These are phyloP conservation scores for Wiebesia pumilae DNA, from an alignment of 1,140 invertebrate genomes.

Conservation along the genomic window DNA sequence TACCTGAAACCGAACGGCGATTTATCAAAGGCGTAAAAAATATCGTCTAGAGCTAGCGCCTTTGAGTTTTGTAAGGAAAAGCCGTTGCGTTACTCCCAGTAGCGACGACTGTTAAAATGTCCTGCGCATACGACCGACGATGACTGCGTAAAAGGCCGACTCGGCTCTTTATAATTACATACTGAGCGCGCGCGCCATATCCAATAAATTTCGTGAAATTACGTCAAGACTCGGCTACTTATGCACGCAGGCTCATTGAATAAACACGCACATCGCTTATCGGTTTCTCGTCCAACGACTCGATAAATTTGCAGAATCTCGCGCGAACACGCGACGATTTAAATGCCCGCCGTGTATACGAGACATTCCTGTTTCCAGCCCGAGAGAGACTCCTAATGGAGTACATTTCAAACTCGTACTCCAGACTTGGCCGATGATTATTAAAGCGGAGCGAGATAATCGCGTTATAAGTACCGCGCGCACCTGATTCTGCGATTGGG, in stretches of 20 bases:
- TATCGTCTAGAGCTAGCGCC: background rate
- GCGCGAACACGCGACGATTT: slow-evolving; percentile 39
- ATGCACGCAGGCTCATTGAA: slow-evolving; percentile 31
- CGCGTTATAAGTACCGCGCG: background rate
- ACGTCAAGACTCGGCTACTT: background rate
- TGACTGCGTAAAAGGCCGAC: background rate
- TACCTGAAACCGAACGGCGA: too few species aligned
- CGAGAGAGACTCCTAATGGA: background rate
- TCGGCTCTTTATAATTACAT: background rate
- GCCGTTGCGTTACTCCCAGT: background rate
- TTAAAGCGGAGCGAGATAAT: background rate
- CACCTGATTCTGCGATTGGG: background rate
- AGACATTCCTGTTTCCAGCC: slow-evolving; percentile 21
- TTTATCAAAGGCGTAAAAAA: background rate
- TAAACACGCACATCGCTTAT: slow-evolving; percentile 54
- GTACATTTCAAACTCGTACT: background rate
- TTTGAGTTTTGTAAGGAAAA: background rate
- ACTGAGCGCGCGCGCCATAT: background rate
- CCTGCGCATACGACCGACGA: background rate
- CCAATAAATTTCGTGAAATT: slow-evolving; percentile 37
- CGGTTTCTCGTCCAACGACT: slow-evolving; percentile 43
- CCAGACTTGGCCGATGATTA: background rate
- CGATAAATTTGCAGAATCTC: slow-evolving; percentile 46
- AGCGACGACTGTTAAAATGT: background rate
- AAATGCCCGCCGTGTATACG: background rate